Evolutionary conservation across 2,113 vertebrate species (phyloP), one percentile per base, ranked within the genome.

Genomic region (Vulpes ferrilata): DNA sequence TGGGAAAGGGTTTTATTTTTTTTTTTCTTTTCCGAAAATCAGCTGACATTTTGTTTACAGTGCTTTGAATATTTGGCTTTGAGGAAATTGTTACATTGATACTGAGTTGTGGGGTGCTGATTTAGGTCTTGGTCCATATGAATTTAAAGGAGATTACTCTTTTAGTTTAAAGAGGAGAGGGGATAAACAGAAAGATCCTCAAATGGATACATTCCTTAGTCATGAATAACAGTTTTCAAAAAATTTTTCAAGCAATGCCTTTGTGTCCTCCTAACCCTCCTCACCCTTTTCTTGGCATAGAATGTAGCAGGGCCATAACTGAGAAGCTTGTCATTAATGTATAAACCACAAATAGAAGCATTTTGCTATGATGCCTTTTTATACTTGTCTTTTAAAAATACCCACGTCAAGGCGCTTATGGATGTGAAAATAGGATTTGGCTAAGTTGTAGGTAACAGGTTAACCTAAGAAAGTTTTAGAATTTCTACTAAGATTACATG

Each of bases 1-100:
- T 88, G 20, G 35, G 20, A 55, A 65, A 62, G 5, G 8, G 22
- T 90, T 92, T 62, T 53, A 30, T 5, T 43, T 43, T 1, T 43
- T 43, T 57, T 89, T 82, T 64, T 65, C 30, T 53, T 71, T 20
- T 95, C 64, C 32, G 74, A 62, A 93, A 90, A 25, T 53, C 62
- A 93, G 69, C 27, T 96, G 43, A 5, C 4, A 25, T 93, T 93
- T 94, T 97, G 76, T 96, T 96, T 93, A 95, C 48, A 96, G 53
- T 92, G 71, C 79, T 97, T 82, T 86, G 51, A 81, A 67, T 95
- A 89, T 90, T 90, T 96, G 64, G 71, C 71, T 96, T 92, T 53
- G 32, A 94, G 86, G 76, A 88, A 80, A 86, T 38, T 55, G 81
- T 43, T 88, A 65, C 16, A 22, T 74, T 90, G 64, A 64, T 95